Conservation (phyloP, 2,797 vertebrate species). For the Oryzias dopingdopingensis region DNA sequence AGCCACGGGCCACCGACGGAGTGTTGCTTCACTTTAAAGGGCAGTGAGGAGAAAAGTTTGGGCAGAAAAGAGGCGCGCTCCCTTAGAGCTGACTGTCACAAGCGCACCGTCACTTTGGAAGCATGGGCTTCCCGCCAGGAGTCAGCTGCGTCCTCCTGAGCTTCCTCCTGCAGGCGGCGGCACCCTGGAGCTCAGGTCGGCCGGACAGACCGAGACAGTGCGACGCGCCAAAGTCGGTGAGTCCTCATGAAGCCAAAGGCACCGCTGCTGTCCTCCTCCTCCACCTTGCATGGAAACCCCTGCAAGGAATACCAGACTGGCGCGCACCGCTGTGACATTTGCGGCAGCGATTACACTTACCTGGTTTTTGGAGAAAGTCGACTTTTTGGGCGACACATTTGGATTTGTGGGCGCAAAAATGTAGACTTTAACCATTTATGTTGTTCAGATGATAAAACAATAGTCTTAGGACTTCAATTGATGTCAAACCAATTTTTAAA, state of each 20-base stretch:
- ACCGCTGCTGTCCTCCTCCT: too few relatives aligned
- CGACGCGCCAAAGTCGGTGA: constrained; percentile 85
- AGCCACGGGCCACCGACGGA: constrained; percentile 63
- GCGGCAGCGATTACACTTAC: too few relatives aligned
- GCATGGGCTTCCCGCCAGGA: constrained; percentile 76
- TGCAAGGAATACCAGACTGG: too few relatives aligned
- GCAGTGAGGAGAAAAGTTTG: constrained; percentile 21
- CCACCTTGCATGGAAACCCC: not conserved
- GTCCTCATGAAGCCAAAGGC: constrained; percentile 45
- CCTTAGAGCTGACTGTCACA: constrained; percentile 32
- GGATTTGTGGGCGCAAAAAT: too few relatives aligned
- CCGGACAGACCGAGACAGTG: constrained; percentile 80
- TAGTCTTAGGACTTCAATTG: too few relatives aligned
- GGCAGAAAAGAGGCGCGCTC: constrained; percentile 8
- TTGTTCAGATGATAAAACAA: too few relatives aligned
- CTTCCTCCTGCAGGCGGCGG: constrained; percentile 75
- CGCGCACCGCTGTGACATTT: too few relatives aligned
- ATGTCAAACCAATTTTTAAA: too few relatives aligned
- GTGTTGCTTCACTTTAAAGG: constrained; percentile 15
- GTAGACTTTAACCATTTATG: too few relatives aligned
- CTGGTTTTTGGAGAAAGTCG: too few relatives aligned
- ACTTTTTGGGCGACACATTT: too few relatives aligned
- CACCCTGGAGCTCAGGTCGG: constrained; percentile 76
- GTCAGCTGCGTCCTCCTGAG: constrained; percentile 80
- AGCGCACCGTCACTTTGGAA: constrained; percentile 69